These are phyloP conservation scores for Pollimyrus isidori DNA, from an alignment of 2,113 vertebrate genomes.

Conservation along the genomic window DNA sequence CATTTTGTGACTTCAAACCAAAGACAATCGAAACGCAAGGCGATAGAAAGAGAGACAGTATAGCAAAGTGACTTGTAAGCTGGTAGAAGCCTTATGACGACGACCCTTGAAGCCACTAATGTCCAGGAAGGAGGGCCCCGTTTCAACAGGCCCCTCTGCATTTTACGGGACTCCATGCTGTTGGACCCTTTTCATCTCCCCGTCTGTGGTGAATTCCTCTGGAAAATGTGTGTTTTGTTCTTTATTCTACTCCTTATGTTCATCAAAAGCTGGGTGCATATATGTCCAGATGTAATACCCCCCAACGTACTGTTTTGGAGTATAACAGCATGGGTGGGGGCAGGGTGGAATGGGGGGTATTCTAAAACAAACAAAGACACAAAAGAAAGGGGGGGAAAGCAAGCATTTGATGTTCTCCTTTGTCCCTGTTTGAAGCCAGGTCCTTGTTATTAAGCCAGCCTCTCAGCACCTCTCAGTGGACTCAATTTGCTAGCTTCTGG, in stretches of 20 bases:
- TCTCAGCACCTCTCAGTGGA: slow-evolving; percentile 60
- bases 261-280: slow-evolving; percentile 95
- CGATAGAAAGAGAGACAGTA: background rate
- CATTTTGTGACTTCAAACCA: background rate
- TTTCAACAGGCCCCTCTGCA: slow-evolving; percentile 35
- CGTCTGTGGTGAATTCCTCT: slow-evolving; percentile 64
- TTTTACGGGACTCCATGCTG: slow-evolving; percentile 54
- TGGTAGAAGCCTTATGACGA: background rate
- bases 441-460: slow-evolving; percentile 77
- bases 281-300: slow-evolving; percentile 63
- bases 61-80: background rate
- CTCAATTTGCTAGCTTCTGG: slow-evolving; percentile 75
- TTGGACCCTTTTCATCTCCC: slow-evolving; percentile 83
- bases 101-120: slow-evolving; percentile 63
- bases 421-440: slow-evolving; percentile 78
- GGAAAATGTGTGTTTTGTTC: slow-evolving; percentile 60
- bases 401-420: slow-evolving; percentile 81
- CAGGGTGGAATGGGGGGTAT: slow-evolving; percentile 5
- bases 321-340: slow-evolving; percentile 32
- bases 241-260: slow-evolving; percentile 72
- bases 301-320: background rate
- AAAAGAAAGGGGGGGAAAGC: slow-evolving; percentile 26
- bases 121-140: slow-evolving; percentile 69
- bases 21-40: background rate
- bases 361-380: slow-evolving; percentile 1